Percentiles rank a stretch among this genome's conserved stretches.
Evolutionary conservation across 2,888 invertebrate genomes (phyloP).

Genomic region (Amiota minor): DNA sequence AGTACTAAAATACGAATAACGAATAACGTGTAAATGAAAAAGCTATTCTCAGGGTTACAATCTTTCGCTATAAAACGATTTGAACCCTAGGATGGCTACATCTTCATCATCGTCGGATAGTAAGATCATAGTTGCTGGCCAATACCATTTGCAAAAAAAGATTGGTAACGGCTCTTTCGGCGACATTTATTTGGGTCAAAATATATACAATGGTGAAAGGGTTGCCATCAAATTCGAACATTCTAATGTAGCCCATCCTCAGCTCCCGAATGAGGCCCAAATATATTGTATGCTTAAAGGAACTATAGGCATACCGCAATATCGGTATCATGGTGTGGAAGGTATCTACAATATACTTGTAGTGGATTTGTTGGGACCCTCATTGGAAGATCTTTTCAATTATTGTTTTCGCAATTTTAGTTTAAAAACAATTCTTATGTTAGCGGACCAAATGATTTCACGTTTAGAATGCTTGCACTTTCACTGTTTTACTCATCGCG

Average conservation of each 20-base stretch:
- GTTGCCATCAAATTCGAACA: slow-evolving; percentile 98
- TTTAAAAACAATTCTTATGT: slow-evolving; percentile 54
- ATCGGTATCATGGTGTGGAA: slow-evolving; percentile 50
- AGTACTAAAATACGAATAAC: too few species aligned
- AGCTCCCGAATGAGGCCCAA: slow-evolving; percentile 93
- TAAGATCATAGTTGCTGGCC: slow-evolving; percentile 40
- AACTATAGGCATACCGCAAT: slow-evolving; percentile 49
- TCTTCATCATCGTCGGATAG: too few species aligned
- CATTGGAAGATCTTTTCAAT: slow-evolving; percentile 55
- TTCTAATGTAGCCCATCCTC: slow-evolving; percentile 95
- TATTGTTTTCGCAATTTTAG: slow-evolving; percentile 50
- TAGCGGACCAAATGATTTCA: slow-evolving; percentile 52
- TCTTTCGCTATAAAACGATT: too few species aligned
- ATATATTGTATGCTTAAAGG: slow-evolving; percentile 49
- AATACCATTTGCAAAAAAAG: slow-evolving; percentile 46
- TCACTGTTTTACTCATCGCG: slow-evolving; percentile 51
- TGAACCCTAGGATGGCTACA: too few species aligned
- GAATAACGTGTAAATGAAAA: too few species aligned
- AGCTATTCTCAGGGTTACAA: too few species aligned
- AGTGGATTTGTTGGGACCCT: slow-evolving; percentile 54
- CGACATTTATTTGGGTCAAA: slow-evolving; percentile 95
- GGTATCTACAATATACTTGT: slow-evolving; percentile 52
- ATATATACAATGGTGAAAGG: slow-evolving; percentile 91
- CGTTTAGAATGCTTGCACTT: slow-evolving; percentile 53
- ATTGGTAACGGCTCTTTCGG: slow-evolving; percentile 93